Evolutionary conservation across 2,888 invertebrate species (phyloP).

Genomic region (Metalampra italica): DNA sequence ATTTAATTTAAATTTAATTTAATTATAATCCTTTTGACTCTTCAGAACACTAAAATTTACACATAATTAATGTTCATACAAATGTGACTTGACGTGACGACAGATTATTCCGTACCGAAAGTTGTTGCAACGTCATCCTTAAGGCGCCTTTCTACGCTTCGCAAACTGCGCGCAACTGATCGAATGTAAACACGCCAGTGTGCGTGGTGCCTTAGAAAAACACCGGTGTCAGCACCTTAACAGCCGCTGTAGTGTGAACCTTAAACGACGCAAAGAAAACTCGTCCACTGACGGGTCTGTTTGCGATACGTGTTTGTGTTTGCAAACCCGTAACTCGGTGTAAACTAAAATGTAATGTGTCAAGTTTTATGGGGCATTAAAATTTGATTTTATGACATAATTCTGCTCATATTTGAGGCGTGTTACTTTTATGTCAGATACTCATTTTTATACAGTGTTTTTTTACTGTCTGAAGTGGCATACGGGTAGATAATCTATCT

Average conservation of each 20-base stretch:
- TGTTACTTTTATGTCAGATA: too few relatives aligned
- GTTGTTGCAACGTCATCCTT: too few relatives aligned
- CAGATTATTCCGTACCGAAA: too few relatives aligned
- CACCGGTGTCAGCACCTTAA: conserved; percentile 17
- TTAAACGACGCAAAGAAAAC: conserved; percentile 46
- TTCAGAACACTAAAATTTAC: too few relatives aligned
- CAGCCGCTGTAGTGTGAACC: conserved; percentile 20
- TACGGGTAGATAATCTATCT: too few relatives aligned
- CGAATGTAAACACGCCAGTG: conserved; percentile 51
- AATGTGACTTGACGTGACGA: too few relatives aligned
- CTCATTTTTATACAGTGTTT: too few relatives aligned
- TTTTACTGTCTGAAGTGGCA: too few relatives aligned
- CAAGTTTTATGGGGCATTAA: conserved; percentile 23
- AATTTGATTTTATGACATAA: neutral
- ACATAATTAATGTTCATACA: too few relatives aligned
- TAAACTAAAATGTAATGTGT: conserved; percentile 7
- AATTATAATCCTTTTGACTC: too few relatives aligned
- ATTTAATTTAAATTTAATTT: too few relatives aligned
- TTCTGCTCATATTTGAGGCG: neutral
- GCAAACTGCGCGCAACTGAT: conserved; percentile 22
- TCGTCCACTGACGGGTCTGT: conserved; percentile 26
- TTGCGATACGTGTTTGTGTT: conserved; percentile 12
- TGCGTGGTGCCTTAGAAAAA: conserved; percentile 45
- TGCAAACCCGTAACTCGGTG: conserved; percentile 9
- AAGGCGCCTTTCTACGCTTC: too few relatives aligned